A percentile compares a stretch with the other conserved stretches of the same genome.
Evolutionary conservation across 2,888 invertebrate genomes (phyloP).

Genomic region (Fabriciana adippe): DNA sequence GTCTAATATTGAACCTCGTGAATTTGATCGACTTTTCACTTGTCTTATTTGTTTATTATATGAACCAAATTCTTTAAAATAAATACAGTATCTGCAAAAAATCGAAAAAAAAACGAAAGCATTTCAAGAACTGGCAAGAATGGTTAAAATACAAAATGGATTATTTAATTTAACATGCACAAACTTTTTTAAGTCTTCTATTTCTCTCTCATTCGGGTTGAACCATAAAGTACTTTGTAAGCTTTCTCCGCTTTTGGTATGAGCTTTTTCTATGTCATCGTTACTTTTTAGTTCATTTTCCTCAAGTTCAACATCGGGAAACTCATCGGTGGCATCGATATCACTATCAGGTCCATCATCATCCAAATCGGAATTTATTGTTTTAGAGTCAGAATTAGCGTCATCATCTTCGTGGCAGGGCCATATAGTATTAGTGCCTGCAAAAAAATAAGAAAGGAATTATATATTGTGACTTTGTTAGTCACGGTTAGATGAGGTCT

Average conservation of each 20-base stretch:
- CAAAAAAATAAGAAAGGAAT: constrained; percentile 24
- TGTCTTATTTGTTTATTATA: constrained; percentile 74
- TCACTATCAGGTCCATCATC: constrained; percentile 67
- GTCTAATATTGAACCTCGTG: constrained; percentile 73
- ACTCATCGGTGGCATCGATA: constrained; percentile 63
- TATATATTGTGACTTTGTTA: not conserved
- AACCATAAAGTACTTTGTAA: constrained; percentile 71
- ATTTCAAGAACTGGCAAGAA: not conserved
- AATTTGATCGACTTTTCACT: constrained; percentile 73
- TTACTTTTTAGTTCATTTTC: constrained; percentile 62
- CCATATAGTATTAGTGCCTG: constrained; percentile 73
- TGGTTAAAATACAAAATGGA: no score
- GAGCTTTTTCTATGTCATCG: constrained; percentile 56
- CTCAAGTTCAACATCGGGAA: constrained; percentile 67
- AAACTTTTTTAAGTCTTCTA: constrained; percentile 81
- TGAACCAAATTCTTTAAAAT: constrained; percentile 80
- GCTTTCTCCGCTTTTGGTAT: constrained; percentile 62
- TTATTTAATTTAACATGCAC: constrained; percentile 16
- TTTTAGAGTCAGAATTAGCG: constrained; percentile 73
- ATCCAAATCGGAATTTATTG: constrained; percentile 68
- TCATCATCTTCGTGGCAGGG: constrained; percentile 77
- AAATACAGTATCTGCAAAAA: constrained; percentile 77
- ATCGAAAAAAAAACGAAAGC: not conserved
- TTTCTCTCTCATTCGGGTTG: constrained; percentile 76
- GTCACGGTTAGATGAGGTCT: no score